A percentile compares a stretch with the other conserved stretches of the same genome.
These are phyloP conservation scores for Torymus auratus DNA, from an alignment of 2,888 invertebrate species.

Conservation along the genomic window DNA sequence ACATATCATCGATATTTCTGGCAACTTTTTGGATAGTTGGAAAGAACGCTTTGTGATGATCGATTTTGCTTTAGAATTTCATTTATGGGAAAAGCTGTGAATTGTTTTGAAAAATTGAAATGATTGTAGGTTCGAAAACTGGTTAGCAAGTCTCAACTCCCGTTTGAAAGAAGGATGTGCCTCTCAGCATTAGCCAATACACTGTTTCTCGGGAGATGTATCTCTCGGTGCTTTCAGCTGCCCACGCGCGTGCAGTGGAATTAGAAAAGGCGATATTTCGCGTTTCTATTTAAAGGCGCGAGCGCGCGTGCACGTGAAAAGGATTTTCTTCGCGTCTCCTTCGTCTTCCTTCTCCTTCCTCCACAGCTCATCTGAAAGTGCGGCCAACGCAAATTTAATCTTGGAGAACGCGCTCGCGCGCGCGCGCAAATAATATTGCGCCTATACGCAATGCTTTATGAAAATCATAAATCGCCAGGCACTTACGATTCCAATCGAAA, in stretches of 20 bases:
- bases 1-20: too few relatives aligned
- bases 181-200: slow-evolving; percentile 34
- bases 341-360: not conserved
- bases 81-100: too few relatives aligned
- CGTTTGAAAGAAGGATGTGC: slow-evolving; percentile 26
- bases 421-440: slow-evolving; percentile 35
- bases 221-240: slow-evolving; percentile 8
- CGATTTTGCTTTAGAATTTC: too few relatives aligned
- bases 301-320: not conserved
- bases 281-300: slow-evolving; percentile 46
- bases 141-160: not conserved
- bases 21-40: too few relatives aligned
- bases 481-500: slow-evolving; percentile 59
- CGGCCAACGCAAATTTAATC: slow-evolving; percentile 35
- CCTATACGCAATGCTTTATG: slow-evolving; percentile 53
- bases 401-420: slow-evolving; percentile 1
- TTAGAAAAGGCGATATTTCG: slow-evolving; percentile 55
- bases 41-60: too few relatives aligned
- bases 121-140: too few relatives aligned
- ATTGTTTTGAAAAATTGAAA: too few relatives aligned
- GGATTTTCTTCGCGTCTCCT: slow-evolving; percentile 23
- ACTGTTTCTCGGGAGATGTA: slow-evolving; percentile 22
- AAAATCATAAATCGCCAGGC: slow-evolving; percentile 58
- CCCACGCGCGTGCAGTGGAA: slow-evolving; percentile 38
- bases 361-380: not conserved